phyloP scores from a whole-genome alignment of 2,888 invertebrate genomes.

The Megalurothrips usitatus region DNA sequence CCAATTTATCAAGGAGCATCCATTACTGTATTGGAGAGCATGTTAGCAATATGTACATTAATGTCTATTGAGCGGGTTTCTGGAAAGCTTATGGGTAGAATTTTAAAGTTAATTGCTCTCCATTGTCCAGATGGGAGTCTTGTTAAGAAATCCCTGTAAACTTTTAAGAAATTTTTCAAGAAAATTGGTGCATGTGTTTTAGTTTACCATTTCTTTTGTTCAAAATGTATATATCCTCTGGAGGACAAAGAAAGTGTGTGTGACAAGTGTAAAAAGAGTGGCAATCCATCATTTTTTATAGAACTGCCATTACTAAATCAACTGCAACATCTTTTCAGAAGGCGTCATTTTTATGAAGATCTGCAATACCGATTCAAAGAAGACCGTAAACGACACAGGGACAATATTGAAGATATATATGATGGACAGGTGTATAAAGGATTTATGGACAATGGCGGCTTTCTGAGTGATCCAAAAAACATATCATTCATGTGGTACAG shows the following conservation, averaged over 20 bases:
- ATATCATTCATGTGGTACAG: constrained; percentile 38
- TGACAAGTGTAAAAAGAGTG: neutral
- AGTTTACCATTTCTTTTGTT: constrained; percentile 27
- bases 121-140: constrained; percentile 10
- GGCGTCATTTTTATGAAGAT: neutral
- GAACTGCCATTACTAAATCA: constrained; percentile 26
- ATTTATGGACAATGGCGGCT: constrained; percentile 30
- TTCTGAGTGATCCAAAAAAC: constrained; percentile 34
- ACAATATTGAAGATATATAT: constrained; percentile 31
- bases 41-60: constrained; percentile 34
- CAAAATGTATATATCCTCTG: constrained; percentile 11
- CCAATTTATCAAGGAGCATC: constrained; percentile 34
- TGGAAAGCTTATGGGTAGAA: constrained; percentile 33
- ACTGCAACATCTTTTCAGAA: neutral
- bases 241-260: neutral
- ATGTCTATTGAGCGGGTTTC: constrained; percentile 33
- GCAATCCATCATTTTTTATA: constrained; percentile 16
- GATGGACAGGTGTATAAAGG: constrained; percentile 29
- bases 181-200: neutral
- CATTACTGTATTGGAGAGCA: constrained; percentile 35
- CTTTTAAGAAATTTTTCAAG: constrained; percentile 22
- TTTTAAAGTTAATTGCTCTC: constrained; percentile 28
- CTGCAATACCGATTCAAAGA: constrained; percentile 29
- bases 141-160: constrained; percentile 15
- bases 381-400: neutral